Evolutionary conservation across 2,113 vertebrate genomes (phyloP).

Genomic region (Dryoscopus gambensis): DNA sequence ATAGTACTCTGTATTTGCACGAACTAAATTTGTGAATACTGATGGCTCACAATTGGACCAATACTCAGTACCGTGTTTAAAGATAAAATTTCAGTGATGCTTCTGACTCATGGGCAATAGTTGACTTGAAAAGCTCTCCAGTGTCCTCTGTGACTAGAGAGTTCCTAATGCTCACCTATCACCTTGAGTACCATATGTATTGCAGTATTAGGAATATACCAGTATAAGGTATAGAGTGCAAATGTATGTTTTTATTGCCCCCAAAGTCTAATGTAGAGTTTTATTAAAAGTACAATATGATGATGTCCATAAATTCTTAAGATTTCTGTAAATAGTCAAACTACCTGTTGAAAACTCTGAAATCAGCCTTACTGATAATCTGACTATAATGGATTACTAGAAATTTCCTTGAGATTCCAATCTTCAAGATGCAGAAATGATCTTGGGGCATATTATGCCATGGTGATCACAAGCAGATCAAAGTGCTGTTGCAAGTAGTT

Average conservation of each 20-base stretch:
- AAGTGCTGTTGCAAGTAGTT: background rate
- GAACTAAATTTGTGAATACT: background rate
- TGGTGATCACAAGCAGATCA: background rate
- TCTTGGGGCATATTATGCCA: background rate
- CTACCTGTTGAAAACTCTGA: background rate
- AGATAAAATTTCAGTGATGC: background rate
- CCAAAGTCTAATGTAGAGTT: background rate
- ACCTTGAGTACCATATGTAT: background rate
- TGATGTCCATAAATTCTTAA: background rate
- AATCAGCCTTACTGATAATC: background rate
- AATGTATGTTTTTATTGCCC: background rate
- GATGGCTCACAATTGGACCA: background rate
- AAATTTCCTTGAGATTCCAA: background rate
- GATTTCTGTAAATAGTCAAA: background rate
- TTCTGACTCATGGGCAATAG: background rate
- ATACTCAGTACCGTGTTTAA: background rate
- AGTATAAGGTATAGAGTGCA: background rate
- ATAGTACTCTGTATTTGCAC: background rate
- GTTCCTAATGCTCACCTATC: background rate
- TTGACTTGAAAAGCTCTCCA: background rate
- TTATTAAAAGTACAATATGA: background rate
- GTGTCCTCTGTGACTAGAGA: background rate
- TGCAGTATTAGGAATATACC: background rate
- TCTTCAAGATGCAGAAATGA: background rate
- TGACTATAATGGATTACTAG: background rate